Evolutionary conservation across 2,888 invertebrate genomes (phyloP), one percentile per base, ranked within the genome.

Genomic region (Agrochola macilenta): DNA sequence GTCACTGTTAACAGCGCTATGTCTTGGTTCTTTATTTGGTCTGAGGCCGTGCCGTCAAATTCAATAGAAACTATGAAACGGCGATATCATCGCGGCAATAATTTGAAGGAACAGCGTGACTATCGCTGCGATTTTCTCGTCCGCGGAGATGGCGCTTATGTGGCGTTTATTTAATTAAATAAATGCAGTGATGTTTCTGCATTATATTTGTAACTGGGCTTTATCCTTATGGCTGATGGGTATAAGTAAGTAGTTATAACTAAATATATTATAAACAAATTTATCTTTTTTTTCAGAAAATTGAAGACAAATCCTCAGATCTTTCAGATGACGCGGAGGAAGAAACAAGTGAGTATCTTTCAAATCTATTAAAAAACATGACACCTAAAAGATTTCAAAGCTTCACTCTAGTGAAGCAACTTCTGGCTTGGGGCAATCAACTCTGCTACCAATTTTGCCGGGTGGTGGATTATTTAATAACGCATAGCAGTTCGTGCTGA

Each of bases 251-350:
- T n/a, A 39, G 9, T 20, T 26, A 43, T 11, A 65, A 43, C 5
- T 11, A 26, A 26, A 58, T 0, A 7, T 57, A 46, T 66, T 49
- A 49, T 35, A 52, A 35, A 63, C 14, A 60, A 11, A 5, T 7
- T 14, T 52, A 49, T 69, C 5, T 52, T 52, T 39, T 1, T 70
- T 83, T 85, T 14, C 89, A 89, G 90, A 86, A 84, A 57, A 81
- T 89, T 5, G 90, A 86, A 60, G 88, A 89, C 26, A 81, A 71
- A 14, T 80, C 87, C 17, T 85, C 89, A 1, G 88, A 88, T 7
- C 23, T 76, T 1, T 89, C 89, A 12, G 87, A 87, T 20, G 84
- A 89, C 64, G 74, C 79, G 5, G 81, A 83, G 20, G 89, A 82
- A 46, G 88, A 89, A 66, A 81, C 81, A 12, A 79, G 89, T 89